phyloP scores from a whole-genome alignment of 2,888 invertebrate genomes.

The Drosophila neotestacea region DNA sequence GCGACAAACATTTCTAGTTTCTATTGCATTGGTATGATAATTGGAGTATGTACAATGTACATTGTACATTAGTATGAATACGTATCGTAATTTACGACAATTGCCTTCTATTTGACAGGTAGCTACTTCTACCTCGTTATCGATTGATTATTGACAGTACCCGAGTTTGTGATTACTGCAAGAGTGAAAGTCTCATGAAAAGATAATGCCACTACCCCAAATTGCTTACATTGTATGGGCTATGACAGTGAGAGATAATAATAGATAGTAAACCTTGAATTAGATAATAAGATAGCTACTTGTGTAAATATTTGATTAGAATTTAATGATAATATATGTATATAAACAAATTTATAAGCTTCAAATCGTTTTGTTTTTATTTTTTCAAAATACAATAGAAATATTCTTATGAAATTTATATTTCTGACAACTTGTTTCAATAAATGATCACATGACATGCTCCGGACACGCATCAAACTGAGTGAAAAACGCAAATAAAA shows the following conservation, averaged over 20 bases:
- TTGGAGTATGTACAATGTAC: conserved; percentile 4
- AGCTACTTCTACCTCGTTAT: conserved; percentile 28
- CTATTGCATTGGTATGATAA: conserved; percentile 22
- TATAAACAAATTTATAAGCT: too few species aligned
- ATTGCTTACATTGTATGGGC: conserved; percentile 16
- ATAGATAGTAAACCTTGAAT: conserved; percentile 14
- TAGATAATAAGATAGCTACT: conserved; percentile 29
- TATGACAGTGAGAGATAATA: conserved; percentile 17
- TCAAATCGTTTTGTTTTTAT: too few species aligned
- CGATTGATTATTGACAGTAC: conserved; percentile 34
- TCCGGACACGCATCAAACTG: neutral
- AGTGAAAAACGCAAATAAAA: conserved; percentile 12
- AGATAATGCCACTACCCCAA: conserved; percentile 35
- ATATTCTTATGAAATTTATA: neutral
- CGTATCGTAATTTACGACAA: conserved; percentile 36
- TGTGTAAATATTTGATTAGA: conserved; percentile 17
- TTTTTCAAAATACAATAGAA: neutral
- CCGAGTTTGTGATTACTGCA: conserved; percentile 3
- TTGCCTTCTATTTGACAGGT: conserved; percentile 36
- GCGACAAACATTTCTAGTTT: conserved; percentile 29
- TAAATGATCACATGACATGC: conserved; percentile 32
- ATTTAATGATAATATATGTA: conserved; percentile 12
- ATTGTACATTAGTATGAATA: neutral
- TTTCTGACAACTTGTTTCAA: conserved; percentile 27
- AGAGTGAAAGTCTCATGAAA: conserved; percentile 43